Conservation (phyloP, 2,797 vertebrate species). For the Anguilla megastoma region DNA sequence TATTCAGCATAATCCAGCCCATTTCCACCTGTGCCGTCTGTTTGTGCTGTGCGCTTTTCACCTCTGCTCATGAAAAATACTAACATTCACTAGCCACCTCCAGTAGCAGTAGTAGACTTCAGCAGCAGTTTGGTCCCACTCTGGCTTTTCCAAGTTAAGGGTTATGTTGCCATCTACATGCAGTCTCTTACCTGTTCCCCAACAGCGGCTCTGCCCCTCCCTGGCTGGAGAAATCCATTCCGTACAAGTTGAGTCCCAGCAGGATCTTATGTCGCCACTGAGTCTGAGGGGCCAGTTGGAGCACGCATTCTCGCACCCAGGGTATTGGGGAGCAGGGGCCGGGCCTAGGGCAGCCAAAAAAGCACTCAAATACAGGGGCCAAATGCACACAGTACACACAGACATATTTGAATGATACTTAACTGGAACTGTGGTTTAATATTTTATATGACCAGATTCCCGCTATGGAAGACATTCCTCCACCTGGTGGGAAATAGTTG, state of each 20-base stretch:
- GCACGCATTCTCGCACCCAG: conserved; percentile 89
- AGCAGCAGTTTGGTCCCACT: too few relatives aligned
- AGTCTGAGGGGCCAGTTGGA: conserved; percentile 82
- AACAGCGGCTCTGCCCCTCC: conserved; percentile 82
- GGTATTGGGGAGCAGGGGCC: conserved; percentile 89
- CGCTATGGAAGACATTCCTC: too few relatives aligned
- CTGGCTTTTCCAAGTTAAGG: too few relatives aligned
- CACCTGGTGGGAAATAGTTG: too few relatives aligned
- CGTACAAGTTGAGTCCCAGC: conserved; percentile 91
- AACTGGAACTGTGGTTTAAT: neutral
- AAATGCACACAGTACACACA: neutral
- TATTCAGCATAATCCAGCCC: too few relatives aligned
- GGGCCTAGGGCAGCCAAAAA: conserved; percentile 65
- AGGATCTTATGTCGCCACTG: conserved; percentile 94
- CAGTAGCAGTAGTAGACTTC: too few relatives aligned
- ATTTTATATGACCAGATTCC: too few relatives aligned
- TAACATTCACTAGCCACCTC: too few relatives aligned
- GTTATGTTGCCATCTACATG: too few relatives aligned
- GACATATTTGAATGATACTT: neutral
- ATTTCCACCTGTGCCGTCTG: too few relatives aligned
- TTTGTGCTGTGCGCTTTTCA: too few relatives aligned
- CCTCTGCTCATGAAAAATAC: too few relatives aligned
- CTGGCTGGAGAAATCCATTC: conserved; percentile 84
- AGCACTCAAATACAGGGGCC: neutral
- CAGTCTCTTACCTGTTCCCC: conserved; percentile 74